Percentiles rank a stretch among this genome's conserved stretches.
phyloP scores from a whole-genome alignment of 2,888 invertebrate species.

The Megalurothrips usitatus region DNA sequence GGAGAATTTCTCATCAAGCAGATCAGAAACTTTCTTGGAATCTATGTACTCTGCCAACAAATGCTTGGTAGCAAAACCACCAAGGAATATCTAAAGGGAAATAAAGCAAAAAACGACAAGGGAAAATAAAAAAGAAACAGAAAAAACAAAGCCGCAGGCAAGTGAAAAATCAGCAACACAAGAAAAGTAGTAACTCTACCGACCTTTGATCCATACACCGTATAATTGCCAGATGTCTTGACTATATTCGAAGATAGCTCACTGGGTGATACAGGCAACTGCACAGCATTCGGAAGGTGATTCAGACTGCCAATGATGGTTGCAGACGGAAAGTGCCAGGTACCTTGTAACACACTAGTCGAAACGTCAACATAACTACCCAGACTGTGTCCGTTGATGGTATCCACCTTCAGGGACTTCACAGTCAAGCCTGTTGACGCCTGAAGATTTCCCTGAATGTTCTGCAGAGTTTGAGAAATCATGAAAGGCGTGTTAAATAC shows the following conservation, averaged over 20 bases:
- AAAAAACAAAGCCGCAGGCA: no score
- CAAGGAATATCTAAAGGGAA: neutral
- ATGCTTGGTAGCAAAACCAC: neutral
- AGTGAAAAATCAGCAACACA: neutral
- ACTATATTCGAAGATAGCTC: neutral
- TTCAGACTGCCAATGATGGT: neutral
- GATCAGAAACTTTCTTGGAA: neutral
- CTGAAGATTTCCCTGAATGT: neutral
- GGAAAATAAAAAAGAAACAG: neutral
- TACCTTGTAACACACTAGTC: neutral
- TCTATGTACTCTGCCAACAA: neutral
- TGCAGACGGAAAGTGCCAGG: neutral
- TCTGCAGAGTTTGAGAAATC: neutral
- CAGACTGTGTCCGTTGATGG: neutral
- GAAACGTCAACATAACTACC: neutral
- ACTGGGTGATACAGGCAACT: neutral
- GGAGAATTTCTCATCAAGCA: neutral
- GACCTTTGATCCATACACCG: neutral
- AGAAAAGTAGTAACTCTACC: neutral
- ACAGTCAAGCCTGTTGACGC: neutral
- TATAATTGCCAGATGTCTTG: neutral
- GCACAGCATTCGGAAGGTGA: neutral
- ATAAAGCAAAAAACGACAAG: no score
- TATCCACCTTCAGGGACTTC: neutral
- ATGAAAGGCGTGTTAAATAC: no score